A percentile compares a stretch with the other conserved stretches of the same genome.
These are phyloP conservation scores for Trissolcus brochymenae DNA, from an alignment of 2,888 invertebrate species.

Conservation along the genomic window DNA sequence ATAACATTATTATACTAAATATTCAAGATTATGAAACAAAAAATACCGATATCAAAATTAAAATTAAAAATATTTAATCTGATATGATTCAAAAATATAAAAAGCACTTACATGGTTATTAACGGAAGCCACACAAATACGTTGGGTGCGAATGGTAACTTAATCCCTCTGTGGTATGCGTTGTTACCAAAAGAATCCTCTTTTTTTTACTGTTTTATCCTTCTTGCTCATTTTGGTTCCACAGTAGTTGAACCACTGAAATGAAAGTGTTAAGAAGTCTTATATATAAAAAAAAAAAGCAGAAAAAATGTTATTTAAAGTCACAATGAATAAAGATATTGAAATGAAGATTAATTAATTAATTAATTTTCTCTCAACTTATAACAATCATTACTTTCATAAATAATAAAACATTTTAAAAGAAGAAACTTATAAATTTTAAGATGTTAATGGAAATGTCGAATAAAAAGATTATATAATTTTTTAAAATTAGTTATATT, in stretches of 20 bases:
- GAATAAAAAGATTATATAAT: too few species aligned
- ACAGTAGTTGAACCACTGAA: conserved; percentile 8
- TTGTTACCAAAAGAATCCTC: conserved; percentile 16
- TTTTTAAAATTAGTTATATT: too few species aligned
- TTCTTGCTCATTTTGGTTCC: conserved; percentile 6
- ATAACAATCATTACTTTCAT: too few species aligned
- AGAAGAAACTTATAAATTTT: too few species aligned
- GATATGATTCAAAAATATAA: background rate
- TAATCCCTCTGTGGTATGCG: conserved; percentile 35
- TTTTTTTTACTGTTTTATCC: conserved; percentile 14
- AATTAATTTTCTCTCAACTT: too few species aligned
- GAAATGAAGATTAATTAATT: too few species aligned
- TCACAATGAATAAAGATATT: background rate
- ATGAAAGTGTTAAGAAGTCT: conserved; percentile 18
- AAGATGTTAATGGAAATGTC: too few species aligned
- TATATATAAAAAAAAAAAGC: conserved; percentile 11
- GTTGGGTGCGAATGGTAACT: conserved; percentile 44
- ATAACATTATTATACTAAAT: background rate
- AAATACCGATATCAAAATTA: background rate
- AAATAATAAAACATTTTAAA: too few species aligned
- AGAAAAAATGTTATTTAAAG: background rate
- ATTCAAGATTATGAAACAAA: background rate
- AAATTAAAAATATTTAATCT: too few species aligned
- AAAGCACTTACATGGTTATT: background rate
- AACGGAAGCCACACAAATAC: conserved; percentile 8